These are phyloP conservation scores for Calliphora vomitoria DNA, from an alignment of 2,888 invertebrate genomes.

Conservation along the genomic window DNA sequence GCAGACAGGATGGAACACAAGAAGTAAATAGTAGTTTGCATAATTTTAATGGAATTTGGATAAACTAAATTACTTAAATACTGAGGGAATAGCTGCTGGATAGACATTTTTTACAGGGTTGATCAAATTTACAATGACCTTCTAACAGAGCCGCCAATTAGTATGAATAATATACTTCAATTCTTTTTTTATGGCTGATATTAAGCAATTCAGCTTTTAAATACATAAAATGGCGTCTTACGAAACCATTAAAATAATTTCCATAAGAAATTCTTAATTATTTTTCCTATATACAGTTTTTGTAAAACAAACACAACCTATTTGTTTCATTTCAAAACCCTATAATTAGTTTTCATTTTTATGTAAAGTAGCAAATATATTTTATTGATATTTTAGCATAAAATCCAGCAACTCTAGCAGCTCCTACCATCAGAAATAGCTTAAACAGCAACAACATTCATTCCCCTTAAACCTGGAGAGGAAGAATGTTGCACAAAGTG, in stretches of 20 bases:
- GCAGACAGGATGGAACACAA: background rate
- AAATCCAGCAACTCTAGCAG: background rate
- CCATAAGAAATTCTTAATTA: no score
- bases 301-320: background rate
- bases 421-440: no score
- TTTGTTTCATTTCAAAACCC: background rate
- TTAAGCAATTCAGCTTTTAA: no score
- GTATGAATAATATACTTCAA: no score
- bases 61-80: background rate
- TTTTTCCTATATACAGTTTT: no score
- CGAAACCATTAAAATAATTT: no score
- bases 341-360: conserved; percentile 55
- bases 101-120: no score
- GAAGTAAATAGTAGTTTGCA: background rate
- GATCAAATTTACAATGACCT: no score
- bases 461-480: background rate
- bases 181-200: no score
- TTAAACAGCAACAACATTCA: no score
- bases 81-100: background rate
- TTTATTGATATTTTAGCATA: conserved; percentile 64
- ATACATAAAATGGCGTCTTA: no score
- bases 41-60: background rate
- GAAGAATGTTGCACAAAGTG: conserved; percentile 62
- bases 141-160: no score
- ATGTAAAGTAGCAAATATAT: conserved; percentile 59